Conservation (phyloP, 2,797 vertebrate genomes). For the Mycteria americana region DNA sequence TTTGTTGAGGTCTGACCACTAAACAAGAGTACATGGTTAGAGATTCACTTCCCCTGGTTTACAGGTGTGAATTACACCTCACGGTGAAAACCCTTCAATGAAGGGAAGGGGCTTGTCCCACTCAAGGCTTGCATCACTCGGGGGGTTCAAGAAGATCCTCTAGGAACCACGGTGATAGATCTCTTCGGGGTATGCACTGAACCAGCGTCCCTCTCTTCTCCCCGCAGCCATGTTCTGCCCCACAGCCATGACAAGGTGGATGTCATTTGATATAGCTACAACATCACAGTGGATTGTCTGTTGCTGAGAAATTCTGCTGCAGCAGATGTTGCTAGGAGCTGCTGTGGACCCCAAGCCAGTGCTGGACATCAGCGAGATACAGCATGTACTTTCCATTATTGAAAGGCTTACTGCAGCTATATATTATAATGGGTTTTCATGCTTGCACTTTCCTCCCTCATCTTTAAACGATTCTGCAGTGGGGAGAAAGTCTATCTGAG, state of each 20-base stretch:
- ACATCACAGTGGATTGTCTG: background rate
- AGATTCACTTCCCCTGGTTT: background rate
- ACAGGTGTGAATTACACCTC: background rate
- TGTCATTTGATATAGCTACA: background rate
- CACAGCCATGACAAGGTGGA: fast-evolving
- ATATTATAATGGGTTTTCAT: background rate
- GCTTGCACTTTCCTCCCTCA: background rate
- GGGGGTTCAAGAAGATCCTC: background rate
- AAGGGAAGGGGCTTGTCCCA: background rate
- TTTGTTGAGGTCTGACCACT: background rate
- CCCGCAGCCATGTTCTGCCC: background rate
- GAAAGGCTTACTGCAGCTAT: background rate
- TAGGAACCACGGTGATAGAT: fast-evolving
- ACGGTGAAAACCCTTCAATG: background rate
- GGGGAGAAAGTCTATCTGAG: background rate
- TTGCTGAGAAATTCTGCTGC: background rate
- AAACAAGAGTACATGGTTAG: background rate
- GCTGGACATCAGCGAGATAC: background rate
- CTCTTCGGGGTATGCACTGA: background rate
- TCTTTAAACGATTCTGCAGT: background rate
- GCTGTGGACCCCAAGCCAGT: background rate
- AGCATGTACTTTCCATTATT: background rate
- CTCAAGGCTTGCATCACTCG: background rate
- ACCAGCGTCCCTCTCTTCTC: background rate
- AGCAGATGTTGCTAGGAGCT: background rate